These are phyloP conservation scores for Hephaestus fuliginosus DNA, from an alignment of 2,797 vertebrate species.

Conservation along the genomic window DNA sequence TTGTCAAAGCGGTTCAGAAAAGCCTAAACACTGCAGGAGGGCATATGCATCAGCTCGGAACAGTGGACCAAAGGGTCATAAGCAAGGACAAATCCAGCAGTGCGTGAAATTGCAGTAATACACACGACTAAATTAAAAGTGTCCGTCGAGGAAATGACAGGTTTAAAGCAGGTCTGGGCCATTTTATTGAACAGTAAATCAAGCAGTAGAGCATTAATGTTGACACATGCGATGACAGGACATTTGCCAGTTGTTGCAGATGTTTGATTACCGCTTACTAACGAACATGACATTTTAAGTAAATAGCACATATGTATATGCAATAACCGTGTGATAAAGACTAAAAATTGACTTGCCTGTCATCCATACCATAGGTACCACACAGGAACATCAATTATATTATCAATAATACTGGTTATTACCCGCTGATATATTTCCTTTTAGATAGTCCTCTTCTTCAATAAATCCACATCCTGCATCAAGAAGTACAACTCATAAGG, in stretches of 20 bases:
- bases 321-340: not conserved
- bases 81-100: conserved; percentile 64
- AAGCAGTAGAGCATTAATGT: conserved; percentile 32
- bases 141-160: conserved; percentile 44
- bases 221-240: conserved; percentile 38
- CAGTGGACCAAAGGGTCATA: conserved; percentile 54
- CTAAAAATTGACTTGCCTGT: not conserved
- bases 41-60: conserved; percentile 47
- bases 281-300: conserved; percentile 6
- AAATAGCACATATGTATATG: not conserved
- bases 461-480: not conserved
- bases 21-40: conserved; percentile 33
- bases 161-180: conserved; percentile 39
- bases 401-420: not conserved
- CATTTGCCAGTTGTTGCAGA: conserved; percentile 30
- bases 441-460: not conserved
- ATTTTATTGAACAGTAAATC: conserved; percentile 41
- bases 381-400: not conserved
- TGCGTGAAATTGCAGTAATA: conserved; percentile 68
- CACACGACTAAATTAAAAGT: conserved; percentile 55
- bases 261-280: conserved; percentile 7
- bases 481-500: conserved; percentile 42
- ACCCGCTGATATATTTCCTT: conserved; percentile 4
- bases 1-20: conserved; percentile 47
- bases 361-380: not conserved